Evolutionary conservation across 2,888 invertebrate genomes (phyloP).

Genomic region (Balanococcus diminutus): DNA sequence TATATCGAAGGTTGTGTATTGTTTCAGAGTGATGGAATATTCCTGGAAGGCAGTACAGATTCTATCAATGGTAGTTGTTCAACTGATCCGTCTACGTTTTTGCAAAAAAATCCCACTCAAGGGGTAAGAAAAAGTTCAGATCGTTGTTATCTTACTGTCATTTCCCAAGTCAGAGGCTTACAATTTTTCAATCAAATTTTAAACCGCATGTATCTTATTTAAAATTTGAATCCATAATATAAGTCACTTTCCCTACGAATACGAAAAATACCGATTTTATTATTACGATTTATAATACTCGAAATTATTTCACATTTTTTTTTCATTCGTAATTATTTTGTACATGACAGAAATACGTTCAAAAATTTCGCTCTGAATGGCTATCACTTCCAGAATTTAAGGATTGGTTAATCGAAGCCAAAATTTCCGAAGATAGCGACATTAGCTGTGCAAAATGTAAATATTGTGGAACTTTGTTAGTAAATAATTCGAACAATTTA

Average conservation of each 20-base stretch:
- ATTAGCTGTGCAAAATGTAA: slow-evolving; percentile 49
- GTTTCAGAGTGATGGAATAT: background rate
- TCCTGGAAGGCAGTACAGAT: background rate
- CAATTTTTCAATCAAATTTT: background rate
- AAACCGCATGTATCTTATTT: slow-evolving; percentile 21
- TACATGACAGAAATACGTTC: slow-evolving; percentile 43
- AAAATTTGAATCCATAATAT: background rate
- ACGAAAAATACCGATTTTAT: background rate
- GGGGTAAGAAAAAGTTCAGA: slow-evolving; percentile 22
- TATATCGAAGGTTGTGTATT: background rate
- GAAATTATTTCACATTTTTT: background rate
- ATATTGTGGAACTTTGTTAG: slow-evolving; percentile 52
- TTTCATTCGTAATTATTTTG: slow-evolving; percentile 44
- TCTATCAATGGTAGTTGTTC: background rate
- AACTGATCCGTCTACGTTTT: background rate
- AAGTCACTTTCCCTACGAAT: background rate
- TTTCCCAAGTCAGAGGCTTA: background rate
- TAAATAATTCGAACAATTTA: slow-evolving; percentile 53
- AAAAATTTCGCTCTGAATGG: slow-evolving; percentile 53
- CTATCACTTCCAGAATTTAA: slow-evolving; percentile 51
- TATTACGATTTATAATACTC: background rate
- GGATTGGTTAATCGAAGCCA: slow-evolving; percentile 53
- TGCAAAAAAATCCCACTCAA: slow-evolving; percentile 3
- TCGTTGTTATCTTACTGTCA: background rate
- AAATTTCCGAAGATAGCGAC: slow-evolving; percentile 40